These are phyloP conservation scores for Pycnonotus jocosus DNA, from an alignment of 2,113 vertebrate species.

Conservation along the genomic window DNA sequence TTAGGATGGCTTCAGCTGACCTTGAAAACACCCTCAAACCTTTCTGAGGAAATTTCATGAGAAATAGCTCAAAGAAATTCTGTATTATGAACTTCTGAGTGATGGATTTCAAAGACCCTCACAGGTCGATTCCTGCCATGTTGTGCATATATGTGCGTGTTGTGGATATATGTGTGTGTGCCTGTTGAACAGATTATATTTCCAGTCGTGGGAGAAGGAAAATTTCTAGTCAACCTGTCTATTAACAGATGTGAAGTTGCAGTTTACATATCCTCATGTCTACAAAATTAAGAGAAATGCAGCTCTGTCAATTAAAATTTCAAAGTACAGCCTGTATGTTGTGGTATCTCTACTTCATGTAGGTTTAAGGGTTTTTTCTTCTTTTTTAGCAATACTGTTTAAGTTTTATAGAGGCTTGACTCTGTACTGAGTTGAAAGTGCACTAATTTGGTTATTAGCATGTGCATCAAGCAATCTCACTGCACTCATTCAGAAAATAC, in stretches of 20 bases:
- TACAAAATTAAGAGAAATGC: background rate
- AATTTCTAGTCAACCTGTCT: background rate
- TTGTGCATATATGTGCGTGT: fast-evolving
- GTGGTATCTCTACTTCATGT: background rate
- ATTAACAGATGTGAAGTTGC: background rate
- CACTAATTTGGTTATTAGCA: constrained; percentile 75
- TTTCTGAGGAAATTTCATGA: background rate
- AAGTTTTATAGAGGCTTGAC: background rate
- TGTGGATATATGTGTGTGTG: background rate
- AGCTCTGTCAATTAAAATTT: background rate
- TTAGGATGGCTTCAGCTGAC: background rate
- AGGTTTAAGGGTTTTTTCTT: background rate
- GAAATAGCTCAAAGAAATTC: background rate
- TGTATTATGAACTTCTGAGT: background rate
- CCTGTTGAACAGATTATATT: background rate
- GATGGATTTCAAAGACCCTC: background rate
- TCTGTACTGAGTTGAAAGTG: constrained; percentile 46
- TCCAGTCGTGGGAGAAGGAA: background rate
- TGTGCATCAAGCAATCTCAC: constrained; percentile 57
- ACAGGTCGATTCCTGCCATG: fast-evolving
- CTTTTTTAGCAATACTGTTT: background rate
- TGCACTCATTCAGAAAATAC: constrained; percentile 72
- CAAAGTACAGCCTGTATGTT: background rate
- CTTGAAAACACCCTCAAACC: background rate
- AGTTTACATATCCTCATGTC: background rate